Evolutionary conservation across 2,113 vertebrate genomes (phyloP).

Genomic region (Ceuthmochares aereus): DNA sequence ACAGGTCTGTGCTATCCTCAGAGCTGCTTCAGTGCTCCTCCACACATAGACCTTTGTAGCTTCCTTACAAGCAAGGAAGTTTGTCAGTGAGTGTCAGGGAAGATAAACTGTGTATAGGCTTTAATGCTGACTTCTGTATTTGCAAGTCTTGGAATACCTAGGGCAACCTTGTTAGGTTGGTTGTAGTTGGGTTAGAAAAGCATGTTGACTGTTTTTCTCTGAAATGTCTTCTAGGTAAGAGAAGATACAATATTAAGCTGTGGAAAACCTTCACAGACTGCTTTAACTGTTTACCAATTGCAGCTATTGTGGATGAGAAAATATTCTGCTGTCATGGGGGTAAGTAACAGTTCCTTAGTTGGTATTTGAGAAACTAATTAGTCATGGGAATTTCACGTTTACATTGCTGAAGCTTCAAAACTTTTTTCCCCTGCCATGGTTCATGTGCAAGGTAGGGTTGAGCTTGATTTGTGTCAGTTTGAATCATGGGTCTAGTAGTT

Average conservation of each 20-base stretch:
- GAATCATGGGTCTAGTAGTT: neutral
- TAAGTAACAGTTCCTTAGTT: slow-evolving; percentile 53
- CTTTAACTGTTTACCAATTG: slow-evolving; percentile 98
- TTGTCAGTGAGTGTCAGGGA: neutral
- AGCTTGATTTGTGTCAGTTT: neutral
- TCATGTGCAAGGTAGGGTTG: neutral
- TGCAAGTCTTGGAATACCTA: neutral
- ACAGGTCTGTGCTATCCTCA: neutral
- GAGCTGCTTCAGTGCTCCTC: neutral
- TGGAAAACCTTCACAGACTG: slow-evolving; percentile 99
- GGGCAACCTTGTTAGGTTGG: neutral
- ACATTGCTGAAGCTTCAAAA: neutral
- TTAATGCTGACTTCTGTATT: neutral
- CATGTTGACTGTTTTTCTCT: neutral
- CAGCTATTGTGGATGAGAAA: slow-evolving; percentile 98
- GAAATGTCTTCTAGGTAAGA: slow-evolving; percentile 85
- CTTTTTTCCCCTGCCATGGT: neutral
- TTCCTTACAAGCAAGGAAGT: neutral
- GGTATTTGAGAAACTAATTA: neutral
- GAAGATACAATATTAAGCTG: slow-evolving; percentile 98
- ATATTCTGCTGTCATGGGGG: slow-evolving; percentile 99
- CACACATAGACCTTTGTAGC: neutral
- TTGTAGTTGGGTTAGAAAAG: neutral
- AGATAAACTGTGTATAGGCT: neutral
- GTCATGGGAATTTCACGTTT: neutral